phyloP scores from a whole-genome alignment of 2,888 invertebrate genomes.

The Drosophila engyochracea region DNA sequence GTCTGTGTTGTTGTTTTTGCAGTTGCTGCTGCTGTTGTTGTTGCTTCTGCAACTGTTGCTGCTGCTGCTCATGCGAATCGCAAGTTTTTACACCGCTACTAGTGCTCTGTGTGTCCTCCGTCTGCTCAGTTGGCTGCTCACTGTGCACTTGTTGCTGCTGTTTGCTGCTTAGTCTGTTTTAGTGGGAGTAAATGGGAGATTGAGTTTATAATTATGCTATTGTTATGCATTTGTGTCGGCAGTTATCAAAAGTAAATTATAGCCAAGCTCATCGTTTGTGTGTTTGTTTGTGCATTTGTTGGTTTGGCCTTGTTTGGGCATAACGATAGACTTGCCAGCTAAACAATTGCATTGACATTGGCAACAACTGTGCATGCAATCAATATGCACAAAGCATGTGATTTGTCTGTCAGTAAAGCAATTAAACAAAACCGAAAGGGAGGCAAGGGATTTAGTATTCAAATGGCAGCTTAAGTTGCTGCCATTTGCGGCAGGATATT shows the following conservation, averaged over 20 bases:
- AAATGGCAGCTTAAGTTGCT: not conserved
- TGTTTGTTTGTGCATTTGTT: not conserved
- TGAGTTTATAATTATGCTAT: constrained; percentile 56
- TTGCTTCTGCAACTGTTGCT: constrained; percentile 54
- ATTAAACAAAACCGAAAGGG: not conserved
- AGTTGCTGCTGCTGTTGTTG: constrained; percentile 42
- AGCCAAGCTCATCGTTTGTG: constrained; percentile 21
- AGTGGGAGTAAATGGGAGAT: constrained; percentile 37
- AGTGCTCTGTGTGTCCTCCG: constrained; percentile 67
- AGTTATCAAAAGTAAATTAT: constrained; percentile 41
- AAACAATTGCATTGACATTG: constrained; percentile 49
- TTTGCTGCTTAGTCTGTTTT: constrained; percentile 63
- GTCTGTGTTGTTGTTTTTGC: constrained; percentile 33
- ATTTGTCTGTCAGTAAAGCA: constrained; percentile 36
- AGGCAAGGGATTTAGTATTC: not conserved
- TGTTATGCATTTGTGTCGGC: constrained; percentile 59
- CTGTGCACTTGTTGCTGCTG: constrained; percentile 38
- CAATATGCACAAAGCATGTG: constrained; percentile 29
- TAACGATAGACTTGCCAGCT: not conserved
- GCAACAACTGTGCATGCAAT: constrained; percentile 19
- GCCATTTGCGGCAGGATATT: not conserved
- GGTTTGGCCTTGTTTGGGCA: constrained; percentile 32
- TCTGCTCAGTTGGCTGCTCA: constrained; percentile 45
- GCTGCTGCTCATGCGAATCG: constrained; percentile 79
- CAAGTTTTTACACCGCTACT: constrained; percentile 74